A percentile compares a stretch with the other conserved stretches of the same genome.
Conservation (phyloP, 2,797 vertebrate species). For the Melopsittacus undulatus region DNA sequence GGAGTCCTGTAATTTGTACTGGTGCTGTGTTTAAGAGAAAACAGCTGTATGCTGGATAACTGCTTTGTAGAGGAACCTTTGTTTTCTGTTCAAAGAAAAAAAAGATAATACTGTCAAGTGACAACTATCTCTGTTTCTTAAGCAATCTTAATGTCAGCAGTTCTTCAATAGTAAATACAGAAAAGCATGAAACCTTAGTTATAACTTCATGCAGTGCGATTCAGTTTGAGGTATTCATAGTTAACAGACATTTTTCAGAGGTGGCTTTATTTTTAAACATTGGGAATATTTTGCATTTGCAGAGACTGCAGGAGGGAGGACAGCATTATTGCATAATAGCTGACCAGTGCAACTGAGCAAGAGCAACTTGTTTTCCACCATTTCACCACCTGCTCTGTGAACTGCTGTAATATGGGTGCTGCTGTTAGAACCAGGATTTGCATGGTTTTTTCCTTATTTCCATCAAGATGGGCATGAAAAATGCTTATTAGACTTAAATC, state of each 20-base stretch:
- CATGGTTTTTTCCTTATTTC: neutral
- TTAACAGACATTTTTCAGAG: neutral
- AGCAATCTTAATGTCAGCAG: neutral
- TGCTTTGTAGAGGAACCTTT: neutral
- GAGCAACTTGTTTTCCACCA: neutral
- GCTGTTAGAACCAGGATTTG: constrained; percentile 41
- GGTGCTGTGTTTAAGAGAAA: neutral
- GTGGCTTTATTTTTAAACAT: neutral
- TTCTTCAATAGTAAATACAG: neutral
- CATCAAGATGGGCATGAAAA: neutral
- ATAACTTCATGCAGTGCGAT: neutral
- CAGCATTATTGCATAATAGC: constrained; percentile 34
- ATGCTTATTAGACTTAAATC: neutral
- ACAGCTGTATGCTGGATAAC: neutral
- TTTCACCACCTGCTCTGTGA: neutral
- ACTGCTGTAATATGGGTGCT: neutral
- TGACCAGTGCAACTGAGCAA: neutral
- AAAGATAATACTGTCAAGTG: neutral
- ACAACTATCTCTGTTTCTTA: neutral
- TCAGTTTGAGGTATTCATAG: neutral
- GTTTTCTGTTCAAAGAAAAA: neutral
- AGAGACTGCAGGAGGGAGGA: constrained; percentile 39
- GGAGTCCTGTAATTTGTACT: neutral
- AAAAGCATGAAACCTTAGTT: neutral
- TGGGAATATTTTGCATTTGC: neutral